Evolutionary conservation across 1,140 invertebrate species (phyloP).

Genomic region (Hylaeus volcanicus): DNA sequence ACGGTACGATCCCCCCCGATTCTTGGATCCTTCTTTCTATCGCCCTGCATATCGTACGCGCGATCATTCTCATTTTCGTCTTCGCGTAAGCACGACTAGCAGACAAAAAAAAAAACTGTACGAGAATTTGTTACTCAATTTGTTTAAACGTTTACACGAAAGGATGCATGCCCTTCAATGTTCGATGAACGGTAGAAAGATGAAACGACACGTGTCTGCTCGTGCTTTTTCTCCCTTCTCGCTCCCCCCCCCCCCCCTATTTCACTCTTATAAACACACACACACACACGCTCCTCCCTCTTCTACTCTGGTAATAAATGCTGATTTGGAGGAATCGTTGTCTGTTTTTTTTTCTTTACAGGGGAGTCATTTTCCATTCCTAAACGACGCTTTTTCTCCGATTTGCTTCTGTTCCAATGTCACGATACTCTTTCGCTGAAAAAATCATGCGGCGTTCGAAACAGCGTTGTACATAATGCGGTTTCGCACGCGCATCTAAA

Average conservation of each 20-base stretch:
- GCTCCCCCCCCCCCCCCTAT: background rate
- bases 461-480: background rate
- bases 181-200: background rate
- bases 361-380: background rate
- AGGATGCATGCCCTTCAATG: too few species aligned
- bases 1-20: background rate
- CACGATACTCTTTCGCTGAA: background rate
- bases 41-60: background rate
- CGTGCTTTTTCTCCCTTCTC: background rate
- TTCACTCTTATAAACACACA: background rate
- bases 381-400: background rate
- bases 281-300: background rate
- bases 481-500: background rate
- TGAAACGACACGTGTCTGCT: background rate
- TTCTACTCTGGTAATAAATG: background rate
- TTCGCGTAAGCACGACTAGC: background rate
- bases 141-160: background rate
- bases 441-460: background rate
- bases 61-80: background rate
- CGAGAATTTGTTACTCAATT: background rate
- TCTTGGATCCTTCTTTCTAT: background rate
- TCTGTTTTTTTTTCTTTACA: background rate
- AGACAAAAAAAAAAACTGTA: background rate
- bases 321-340: background rate
- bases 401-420: background rate